A percentile compares a stretch with the other conserved stretches of the same genome.
These are phyloP conservation scores for Hemicrepidius hirtus DNA, from an alignment of 2,888 invertebrate species.

Conservation along the genomic window DNA sequence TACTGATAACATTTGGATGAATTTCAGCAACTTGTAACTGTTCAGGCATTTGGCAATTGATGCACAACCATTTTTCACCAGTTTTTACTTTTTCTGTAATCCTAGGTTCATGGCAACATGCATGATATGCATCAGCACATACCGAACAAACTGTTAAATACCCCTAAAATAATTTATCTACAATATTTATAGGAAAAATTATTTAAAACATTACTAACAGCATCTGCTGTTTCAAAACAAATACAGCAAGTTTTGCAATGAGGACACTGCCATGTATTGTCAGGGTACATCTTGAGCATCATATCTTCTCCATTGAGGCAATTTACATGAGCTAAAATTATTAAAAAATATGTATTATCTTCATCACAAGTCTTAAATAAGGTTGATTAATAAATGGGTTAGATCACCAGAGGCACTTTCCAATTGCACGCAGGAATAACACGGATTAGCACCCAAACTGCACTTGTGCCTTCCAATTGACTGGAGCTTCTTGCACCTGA, in stretches of 20 bases:
- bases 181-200: background rate
- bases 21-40: slow-evolving; percentile 69
- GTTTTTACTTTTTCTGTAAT: slow-evolving; percentile 76
- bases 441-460: too few species aligned
- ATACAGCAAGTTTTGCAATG: slow-evolving; percentile 91
- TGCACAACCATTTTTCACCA: slow-evolving; percentile 83
- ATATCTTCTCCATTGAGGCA: slow-evolving; percentile 82
- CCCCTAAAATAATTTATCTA: slow-evolving; percentile 59
- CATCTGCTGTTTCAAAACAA: slow-evolving; percentile 86
- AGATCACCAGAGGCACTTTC: too few species aligned
- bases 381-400: too few species aligned
- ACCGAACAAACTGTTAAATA: slow-evolving; percentile 84
- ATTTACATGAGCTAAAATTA: slow-evolving; percentile 77
- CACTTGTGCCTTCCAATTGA: too few species aligned
- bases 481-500: too few species aligned
- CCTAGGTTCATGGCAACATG: slow-evolving; percentile 85
- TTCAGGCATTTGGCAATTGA: slow-evolving; percentile 76
- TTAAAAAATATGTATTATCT: background rate
- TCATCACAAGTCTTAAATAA: too few species aligned
- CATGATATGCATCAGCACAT: slow-evolving; percentile 91
- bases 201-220: slow-evolving; percentile 74
- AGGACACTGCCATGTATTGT: slow-evolving; percentile 90
- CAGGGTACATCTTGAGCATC: slow-evolving; percentile 78
- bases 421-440: too few species aligned
- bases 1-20: slow-evolving; percentile 66